These are phyloP conservation scores for Anolis sagrei DNA, from an alignment of 2,113 vertebrate genomes.

Conservation along the genomic window DNA sequence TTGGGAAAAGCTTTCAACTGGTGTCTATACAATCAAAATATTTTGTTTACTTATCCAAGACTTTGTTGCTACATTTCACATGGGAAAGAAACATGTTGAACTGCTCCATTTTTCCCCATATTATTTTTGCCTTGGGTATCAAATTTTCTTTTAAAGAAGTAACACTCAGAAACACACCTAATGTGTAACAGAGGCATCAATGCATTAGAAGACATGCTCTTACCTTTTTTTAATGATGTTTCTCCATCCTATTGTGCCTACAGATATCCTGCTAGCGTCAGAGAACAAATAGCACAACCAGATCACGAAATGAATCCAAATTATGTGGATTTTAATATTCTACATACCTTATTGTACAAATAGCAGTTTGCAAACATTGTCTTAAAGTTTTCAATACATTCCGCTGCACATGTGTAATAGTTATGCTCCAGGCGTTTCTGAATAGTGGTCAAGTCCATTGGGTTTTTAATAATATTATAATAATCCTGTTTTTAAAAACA, in stretches of 20 bases:
- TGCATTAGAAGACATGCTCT: not conserved
- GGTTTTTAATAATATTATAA: slow-evolving; percentile 89
- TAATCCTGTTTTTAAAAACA: slow-evolving; percentile 84
- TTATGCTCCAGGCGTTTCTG: slow-evolving; percentile 90
- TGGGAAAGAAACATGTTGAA: no score
- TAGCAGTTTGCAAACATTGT: slow-evolving; percentile 95
- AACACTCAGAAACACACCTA: no score
- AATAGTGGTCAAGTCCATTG: slow-evolving; percentile 93
- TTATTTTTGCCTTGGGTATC: no score
- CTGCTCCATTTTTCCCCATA: no score
- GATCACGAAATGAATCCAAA: not conserved
- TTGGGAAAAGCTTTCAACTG: no score
- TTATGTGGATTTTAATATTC: not conserved
- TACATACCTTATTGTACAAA: slow-evolving; percentile 88
- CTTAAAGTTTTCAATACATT: slow-evolving; percentile 91
- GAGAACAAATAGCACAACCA: not conserved
- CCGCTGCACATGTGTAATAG: slow-evolving; percentile 86
- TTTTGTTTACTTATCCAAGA: no score
- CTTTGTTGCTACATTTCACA: no score
- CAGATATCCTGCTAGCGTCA: not conserved
- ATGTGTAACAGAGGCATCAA: not conserved
- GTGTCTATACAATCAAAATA: no score
- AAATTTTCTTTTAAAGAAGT: no score
- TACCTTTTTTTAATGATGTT: not conserved
- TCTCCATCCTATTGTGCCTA: not conserved